Percentiles rank a stretch among this genome's conserved stretches.
phyloP scores from a whole-genome alignment of 2,888 invertebrate genomes.

The Harpalus rubripes region DNA sequence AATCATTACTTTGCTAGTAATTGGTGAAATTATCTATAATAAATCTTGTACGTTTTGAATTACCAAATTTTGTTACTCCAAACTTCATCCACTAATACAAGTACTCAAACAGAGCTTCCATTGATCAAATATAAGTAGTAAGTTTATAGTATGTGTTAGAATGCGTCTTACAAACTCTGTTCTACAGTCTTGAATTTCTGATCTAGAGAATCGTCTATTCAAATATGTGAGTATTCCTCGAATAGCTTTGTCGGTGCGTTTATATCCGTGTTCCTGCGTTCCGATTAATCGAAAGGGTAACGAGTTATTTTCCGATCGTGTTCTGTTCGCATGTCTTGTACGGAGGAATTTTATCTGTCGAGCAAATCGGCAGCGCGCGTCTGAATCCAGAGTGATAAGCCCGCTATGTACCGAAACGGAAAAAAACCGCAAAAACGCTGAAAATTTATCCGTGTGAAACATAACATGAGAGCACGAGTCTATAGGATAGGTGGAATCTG shows the following conservation, averaged over 20 bases:
- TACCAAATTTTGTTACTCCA: no score
- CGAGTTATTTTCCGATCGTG: constrained; percentile 63
- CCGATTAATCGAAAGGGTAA: constrained; percentile 57
- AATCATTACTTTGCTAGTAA: no score
- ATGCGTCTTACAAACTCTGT: neutral
- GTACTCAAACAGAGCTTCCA: no score
- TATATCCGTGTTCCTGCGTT: constrained; percentile 6
- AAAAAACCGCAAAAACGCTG: constrained; percentile 57
- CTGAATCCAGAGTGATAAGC: constrained; percentile 65
- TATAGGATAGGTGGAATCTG: constrained; percentile 47
- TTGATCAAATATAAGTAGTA: no score
- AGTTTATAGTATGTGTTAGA: neutral
- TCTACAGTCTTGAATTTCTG: neutral
- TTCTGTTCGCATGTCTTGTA: constrained; percentile 49
- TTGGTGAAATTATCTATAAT: no score
- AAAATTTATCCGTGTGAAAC: constrained; percentile 66
- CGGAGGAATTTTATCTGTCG: constrained; percentile 59
- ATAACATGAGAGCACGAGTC: constrained; percentile 57
- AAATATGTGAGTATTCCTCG: neutral
- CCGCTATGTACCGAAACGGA: constrained; percentile 39
- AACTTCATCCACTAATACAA: no score
- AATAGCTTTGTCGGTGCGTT: constrained; percentile 9
- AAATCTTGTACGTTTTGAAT: no score
- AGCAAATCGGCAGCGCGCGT: constrained; percentile 60
- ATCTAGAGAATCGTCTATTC: constrained; percentile 2